These are phyloP conservation scores for Recurvirostra avosetta DNA, from an alignment of 2,113 vertebrate species.

Conservation along the genomic window DNA sequence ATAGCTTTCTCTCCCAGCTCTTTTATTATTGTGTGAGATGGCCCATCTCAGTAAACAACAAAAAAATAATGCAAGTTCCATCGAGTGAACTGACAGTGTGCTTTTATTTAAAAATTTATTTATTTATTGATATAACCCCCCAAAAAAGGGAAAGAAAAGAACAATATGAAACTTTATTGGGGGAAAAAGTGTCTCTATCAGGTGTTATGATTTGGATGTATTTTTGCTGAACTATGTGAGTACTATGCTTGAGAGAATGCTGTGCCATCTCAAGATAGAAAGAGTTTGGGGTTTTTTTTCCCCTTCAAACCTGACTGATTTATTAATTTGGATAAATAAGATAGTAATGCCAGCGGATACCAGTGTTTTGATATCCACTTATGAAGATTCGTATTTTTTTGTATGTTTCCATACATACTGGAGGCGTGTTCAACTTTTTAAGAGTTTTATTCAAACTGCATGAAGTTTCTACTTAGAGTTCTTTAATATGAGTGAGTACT, in stretches of 20 bases:
- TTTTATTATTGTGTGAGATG: background rate
- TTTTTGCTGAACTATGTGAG: constrained; percentile 34
- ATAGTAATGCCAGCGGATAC: background rate
- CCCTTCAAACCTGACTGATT: background rate
- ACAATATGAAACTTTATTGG: constrained; percentile 23
- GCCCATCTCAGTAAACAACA: background rate
- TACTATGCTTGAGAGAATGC: background rate
- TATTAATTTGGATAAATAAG: constrained; percentile 12
- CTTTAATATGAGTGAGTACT: constrained; percentile 27
- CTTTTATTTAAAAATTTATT: background rate
- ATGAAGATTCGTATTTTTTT: background rate
- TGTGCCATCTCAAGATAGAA: background rate
- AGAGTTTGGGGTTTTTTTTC: background rate
- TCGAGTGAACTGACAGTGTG: background rate
- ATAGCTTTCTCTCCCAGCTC: background rate
- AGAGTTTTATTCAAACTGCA: background rate
- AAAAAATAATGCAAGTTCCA: background rate
- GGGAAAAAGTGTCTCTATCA: constrained; percentile 40
- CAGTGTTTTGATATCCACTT: background rate
- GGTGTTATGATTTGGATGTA: constrained; percentile 14
- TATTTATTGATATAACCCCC: background rate
- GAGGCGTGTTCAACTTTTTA: background rate
- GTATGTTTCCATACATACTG: background rate
- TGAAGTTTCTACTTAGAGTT: background rate
- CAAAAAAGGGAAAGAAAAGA: constrained; percentile 37